Conservation (phyloP, 1,140 invertebrate species). For the Drosophila ambigua region DNA sequence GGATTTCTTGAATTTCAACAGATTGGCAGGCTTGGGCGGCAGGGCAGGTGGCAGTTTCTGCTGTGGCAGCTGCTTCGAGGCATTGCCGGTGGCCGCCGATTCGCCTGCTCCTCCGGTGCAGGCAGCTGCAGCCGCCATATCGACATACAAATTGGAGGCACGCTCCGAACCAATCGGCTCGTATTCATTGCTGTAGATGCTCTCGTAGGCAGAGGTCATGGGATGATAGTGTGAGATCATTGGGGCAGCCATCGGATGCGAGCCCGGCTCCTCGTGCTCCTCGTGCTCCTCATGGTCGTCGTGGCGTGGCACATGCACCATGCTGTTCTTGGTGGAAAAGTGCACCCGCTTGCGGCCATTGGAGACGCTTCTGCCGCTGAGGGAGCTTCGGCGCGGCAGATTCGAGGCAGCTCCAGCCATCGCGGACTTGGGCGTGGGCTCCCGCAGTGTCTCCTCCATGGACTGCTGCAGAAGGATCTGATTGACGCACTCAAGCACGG, state of each 20-base stretch:
- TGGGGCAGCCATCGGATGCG: conserved; percentile 4
- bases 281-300: conserved; percentile 56
- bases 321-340: conserved; percentile 83
- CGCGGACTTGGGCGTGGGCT: conserved; percentile 36
- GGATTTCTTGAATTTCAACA: conserved; percentile 80
- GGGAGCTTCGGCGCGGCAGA: conserved; percentile 54
- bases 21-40: conserved; percentile 87
- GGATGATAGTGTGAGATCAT: conserved; percentile 63
- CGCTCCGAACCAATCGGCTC: conserved; percentile 84
- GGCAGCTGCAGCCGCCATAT: conserved; percentile 77
- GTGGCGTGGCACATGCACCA: conserved; percentile 76
- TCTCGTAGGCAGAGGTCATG: conserved; percentile 67
- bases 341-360: conserved; percentile 79
- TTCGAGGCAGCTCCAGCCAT: conserved; percentile 23
- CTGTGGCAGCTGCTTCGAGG: conserved; percentile 3
- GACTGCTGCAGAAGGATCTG: conserved; percentile 81
- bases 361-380: conserved; percentile 51
- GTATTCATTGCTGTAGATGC: conserved; percentile 86
- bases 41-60: conserved; percentile 84
- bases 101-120: neutral
- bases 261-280: conserved; percentile 16
- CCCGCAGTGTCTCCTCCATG: conserved; percentile 70
- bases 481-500: conserved; percentile 89
- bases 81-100: too few relatives aligned
- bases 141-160: conserved; percentile 83